phyloP scores from a whole-genome alignment of 2,113 vertebrate genomes.

The Lasiurus borealis region DNA sequence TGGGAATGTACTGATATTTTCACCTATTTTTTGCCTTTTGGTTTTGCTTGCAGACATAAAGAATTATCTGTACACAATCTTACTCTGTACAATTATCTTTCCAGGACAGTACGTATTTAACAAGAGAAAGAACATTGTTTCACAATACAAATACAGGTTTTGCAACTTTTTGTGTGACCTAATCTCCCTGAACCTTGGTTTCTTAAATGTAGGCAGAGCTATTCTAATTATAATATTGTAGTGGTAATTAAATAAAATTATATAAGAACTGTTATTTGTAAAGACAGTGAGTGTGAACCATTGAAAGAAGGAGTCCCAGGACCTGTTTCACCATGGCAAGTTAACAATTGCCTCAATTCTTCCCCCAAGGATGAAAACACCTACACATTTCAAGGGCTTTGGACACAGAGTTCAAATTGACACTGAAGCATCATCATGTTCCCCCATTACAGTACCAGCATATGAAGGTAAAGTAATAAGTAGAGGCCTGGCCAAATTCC shows the following conservation, averaged over 20 bases:
- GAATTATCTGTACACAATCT: constrained; percentile 19
- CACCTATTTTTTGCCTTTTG: background rate
- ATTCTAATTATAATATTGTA: background rate
- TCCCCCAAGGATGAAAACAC: constrained; percentile 1
- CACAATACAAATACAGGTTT: constrained; percentile 20
- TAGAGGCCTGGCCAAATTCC: background rate
- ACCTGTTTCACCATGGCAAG: background rate
- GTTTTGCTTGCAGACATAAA: constrained; percentile 51
- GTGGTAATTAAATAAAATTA: background rate
- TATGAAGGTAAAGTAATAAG: background rate
- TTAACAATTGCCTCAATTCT: background rate
- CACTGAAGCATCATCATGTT: background rate
- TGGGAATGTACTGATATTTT: constrained; percentile 50
- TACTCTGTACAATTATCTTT: constrained; percentile 45
- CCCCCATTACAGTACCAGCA: background rate
- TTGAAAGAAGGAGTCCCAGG: background rate
- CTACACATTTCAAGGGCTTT: constrained; percentile 37
- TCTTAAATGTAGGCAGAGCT: background rate
- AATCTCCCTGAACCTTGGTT: background rate
- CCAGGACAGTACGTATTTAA: background rate
- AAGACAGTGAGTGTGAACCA: background rate
- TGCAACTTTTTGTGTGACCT: constrained; percentile 1
- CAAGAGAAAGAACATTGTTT: constrained; percentile 50
- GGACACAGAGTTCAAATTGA: background rate
- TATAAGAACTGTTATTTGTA: background rate